Conservation (phyloP, 35 echinoderm and acorn worm genomes). For the Ophiothrix spiculata region DNA sequence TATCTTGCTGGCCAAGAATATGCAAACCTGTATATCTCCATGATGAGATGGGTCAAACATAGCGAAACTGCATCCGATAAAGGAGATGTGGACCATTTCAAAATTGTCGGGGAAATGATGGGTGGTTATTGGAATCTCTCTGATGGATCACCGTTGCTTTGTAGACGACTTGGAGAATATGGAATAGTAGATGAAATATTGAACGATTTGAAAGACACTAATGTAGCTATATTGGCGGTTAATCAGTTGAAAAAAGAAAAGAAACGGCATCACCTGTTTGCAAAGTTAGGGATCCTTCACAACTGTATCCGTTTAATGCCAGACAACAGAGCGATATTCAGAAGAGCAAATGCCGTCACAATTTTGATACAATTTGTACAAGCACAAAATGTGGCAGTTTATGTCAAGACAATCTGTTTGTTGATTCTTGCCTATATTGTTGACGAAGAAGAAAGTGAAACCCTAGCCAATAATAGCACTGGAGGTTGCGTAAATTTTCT, state of each 20-base stretch:
- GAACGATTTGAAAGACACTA: background rate
- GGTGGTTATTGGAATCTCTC: background rate
- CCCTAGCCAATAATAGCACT: slow-evolving; percentile 13
- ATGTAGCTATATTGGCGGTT: background rate
- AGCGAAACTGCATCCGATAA: background rate
- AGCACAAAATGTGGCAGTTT: slow-evolving; percentile 37
- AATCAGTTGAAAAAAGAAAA: background rate
- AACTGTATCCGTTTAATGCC: slow-evolving; percentile 12
- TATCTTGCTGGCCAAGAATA: background rate
- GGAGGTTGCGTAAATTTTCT: slow-evolving; percentile 44
- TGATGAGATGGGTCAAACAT: background rate
- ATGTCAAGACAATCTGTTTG: slow-evolving; percentile 34
- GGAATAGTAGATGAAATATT: background rate
- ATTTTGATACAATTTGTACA: background rate
- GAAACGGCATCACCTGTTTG: background rate
- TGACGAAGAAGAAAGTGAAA: slow-evolving; percentile 43
- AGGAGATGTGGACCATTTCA: background rate
- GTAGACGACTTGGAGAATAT: background rate
- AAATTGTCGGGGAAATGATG: background rate
- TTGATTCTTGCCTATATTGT: slow-evolving; percentile 59
- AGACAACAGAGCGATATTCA: background rate
- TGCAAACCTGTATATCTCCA: background rate
- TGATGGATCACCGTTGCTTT: background rate
- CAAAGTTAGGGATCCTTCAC: background rate
- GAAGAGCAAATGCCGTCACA: background rate